Percentiles rank a stretch among this genome's conserved stretches.
phyloP scores from a whole-genome alignment of 92 coral and sea anemone species.

The Epizoanthus rinbou region DNA sequence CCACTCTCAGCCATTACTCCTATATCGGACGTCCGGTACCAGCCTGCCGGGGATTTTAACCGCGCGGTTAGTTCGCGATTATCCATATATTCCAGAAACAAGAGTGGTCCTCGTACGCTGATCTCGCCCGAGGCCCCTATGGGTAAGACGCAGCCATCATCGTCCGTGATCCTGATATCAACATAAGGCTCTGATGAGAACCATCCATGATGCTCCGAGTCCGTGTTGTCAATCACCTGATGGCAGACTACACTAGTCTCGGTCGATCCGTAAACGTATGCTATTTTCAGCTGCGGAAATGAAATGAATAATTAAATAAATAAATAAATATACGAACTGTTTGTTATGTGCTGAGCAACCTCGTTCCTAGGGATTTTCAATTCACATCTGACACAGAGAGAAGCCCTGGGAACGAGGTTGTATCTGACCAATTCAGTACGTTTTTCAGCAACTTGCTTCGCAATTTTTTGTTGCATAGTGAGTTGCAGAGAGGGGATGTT shows the following conservation, averaged over 20 bases:
- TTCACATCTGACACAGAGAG: not conserved
- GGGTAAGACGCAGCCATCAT: conserved; percentile 32
- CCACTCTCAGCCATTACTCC: conserved; percentile 18
- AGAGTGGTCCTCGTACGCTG: not conserved
- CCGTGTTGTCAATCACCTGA: too few relatives aligned
- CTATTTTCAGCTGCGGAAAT: conserved; percentile 27
- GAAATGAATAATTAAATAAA: too few relatives aligned
- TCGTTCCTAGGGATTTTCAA: too few relatives aligned
- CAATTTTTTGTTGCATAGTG: too few relatives aligned
- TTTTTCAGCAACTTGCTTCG: too few relatives aligned
- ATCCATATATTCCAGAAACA: conserved; percentile 17
- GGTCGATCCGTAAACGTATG: too few relatives aligned
- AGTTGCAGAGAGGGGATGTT: too few relatives aligned
- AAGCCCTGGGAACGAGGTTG: not conserved
- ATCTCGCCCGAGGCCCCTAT: conserved; percentile 1
- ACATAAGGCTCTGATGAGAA: conserved; percentile 3
- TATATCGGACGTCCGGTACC: conserved; percentile 12
- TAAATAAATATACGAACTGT: too few relatives aligned
- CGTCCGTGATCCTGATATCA: conserved; percentile 44
- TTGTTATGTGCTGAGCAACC: too few relatives aligned
- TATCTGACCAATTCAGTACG: too few relatives aligned
- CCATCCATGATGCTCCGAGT: too few relatives aligned
- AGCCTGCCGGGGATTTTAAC: not conserved
- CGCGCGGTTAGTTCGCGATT: not conserved
- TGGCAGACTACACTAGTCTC: too few relatives aligned